phyloP scores from a whole-genome alignment of 1,140 invertebrate genomes.

The Octopus sinensis region DNA sequence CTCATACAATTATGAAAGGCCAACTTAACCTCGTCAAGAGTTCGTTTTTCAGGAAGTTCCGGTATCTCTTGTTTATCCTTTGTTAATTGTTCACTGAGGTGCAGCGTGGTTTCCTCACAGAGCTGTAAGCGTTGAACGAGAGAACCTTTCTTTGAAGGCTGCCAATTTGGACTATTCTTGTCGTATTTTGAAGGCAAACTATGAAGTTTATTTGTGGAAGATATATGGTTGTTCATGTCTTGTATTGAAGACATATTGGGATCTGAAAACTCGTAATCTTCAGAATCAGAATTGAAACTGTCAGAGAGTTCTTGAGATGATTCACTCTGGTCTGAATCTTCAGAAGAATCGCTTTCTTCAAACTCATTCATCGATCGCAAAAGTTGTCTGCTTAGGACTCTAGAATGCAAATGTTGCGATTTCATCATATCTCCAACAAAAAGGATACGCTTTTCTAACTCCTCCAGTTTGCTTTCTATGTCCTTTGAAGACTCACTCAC shows the following conservation, averaged over 20 bases:
- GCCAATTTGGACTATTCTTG: background rate
- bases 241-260: constrained; percentile 29
- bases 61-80: constrained; percentile 22
- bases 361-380: constrained; percentile 11
- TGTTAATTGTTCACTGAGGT: constrained; percentile 29
- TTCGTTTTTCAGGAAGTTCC: background rate
- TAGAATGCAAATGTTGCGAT: constrained; percentile 20
- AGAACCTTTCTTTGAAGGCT: background rate
- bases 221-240: constrained; percentile 42
- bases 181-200: constrained; percentile 34
- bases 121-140: constrained; percentile 15
- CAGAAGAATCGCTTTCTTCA: constrained; percentile 22
- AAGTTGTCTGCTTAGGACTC: constrained; percentile 15
- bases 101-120: constrained; percentile 40
- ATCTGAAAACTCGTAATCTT: constrained; percentile 12
- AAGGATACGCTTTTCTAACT: constrained; percentile 39
- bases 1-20: constrained; percentile 42
- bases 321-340: constrained; percentile 22
- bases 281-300: constrained; percentile 25
- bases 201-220: constrained; percentile 37
- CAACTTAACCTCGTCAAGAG: background rate
- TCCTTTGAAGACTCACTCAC: constrained; percentile 23
- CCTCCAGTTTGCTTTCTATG: constrained; percentile 38
- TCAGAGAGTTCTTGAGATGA: constrained; percentile 26
- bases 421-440: constrained; percentile 35